A percentile compares a stretch with the other conserved stretches of the same genome.
Conservation (phyloP, 2,113 vertebrate genomes). For the Python bivittatus region DNA sequence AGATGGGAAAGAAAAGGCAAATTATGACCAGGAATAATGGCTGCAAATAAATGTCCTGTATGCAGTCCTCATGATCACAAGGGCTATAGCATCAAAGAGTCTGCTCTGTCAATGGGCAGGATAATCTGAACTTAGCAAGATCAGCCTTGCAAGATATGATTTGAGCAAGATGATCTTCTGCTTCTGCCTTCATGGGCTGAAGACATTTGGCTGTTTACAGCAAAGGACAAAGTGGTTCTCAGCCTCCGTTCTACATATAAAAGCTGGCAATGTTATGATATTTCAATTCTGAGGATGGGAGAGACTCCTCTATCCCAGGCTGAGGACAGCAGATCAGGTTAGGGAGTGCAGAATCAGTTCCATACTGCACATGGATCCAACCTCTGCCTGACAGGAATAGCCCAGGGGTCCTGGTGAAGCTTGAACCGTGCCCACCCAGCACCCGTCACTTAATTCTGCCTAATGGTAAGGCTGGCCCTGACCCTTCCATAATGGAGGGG, state of each 20-base stretch:
- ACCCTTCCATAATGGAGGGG: background rate
- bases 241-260: background rate
- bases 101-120: slow-evolving; percentile 36
- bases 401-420: too few species aligned
- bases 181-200: slow-evolving; percentile 1
- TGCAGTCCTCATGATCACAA: slow-evolving; percentile 49
- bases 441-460: too few species aligned
- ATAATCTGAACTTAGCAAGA: slow-evolving; percentile 32
- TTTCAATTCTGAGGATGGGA: background rate
- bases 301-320: too few species aligned
- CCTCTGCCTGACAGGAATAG: too few species aligned
- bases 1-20: slow-evolving; percentile 26
- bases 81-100: slow-evolving; percentile 28
- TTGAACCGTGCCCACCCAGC: too few species aligned
- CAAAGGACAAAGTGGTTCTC: background rate
- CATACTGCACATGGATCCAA: too few species aligned
- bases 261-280: background rate
- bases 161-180: slow-evolving; percentile 30
- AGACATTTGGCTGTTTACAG: background rate
- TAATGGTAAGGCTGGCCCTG: too few species aligned
- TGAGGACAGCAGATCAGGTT: too few species aligned
- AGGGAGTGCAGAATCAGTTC: too few species aligned
- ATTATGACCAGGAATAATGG: slow-evolving; percentile 38
- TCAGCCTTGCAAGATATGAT: slow-evolving; percentile 8
- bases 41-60: slow-evolving; percentile 36